Evolutionary conservation across 2,797 vertebrate species (phyloP), one percentile per base, ranked within the genome.

Genomic region (Poeciliopsis infans): DNA sequence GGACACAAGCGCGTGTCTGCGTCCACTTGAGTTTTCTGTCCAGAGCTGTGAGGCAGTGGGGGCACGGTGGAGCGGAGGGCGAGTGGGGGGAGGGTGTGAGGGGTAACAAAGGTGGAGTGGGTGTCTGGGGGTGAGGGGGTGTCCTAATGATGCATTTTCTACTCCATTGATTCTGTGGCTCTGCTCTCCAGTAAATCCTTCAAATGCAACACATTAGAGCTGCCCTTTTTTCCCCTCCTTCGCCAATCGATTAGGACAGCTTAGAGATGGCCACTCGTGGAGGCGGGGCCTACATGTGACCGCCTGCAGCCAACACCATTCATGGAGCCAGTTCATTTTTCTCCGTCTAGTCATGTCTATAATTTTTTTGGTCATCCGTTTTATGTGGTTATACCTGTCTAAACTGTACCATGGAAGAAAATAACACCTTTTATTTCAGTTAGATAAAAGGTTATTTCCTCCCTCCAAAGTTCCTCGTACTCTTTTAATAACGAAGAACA

Each of bases 141-240:
- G 90, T 94, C 90, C 93, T 96, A 96, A 96, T 95, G 95, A 96
- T 95, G 93, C 94, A 95, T 96, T 95, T 95, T 95, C 95, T 94
- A 93, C 95, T 87, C 93, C 95, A 96, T 95, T 95, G 95, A 95
- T 95, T 95, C 92, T 86, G 91, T 89, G 86, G 90, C 93, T 95
- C 85, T 92, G 90, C 92, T 94, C 93, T 93, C 91, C 93, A 92
- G 93, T 95, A 95, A 96, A 95, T 96, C 95, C 94, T 93, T 95
- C 95, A 95, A 94, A 94, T 93, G 93, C 95, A 95, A 94, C 94
- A 95, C 95, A 95, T 95, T 95, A 95, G 94, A 95, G 94, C 89
- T 47, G 83, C 90, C 86, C 88, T 91, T 93, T 95, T 94, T 95
- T 93, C 91, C 39, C 93, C 93, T 95, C 91, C 87, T 92, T 92